Evolutionary conservation across 2,797 vertebrate species (phyloP).

Genomic region (Poecilia wingei): DNA sequence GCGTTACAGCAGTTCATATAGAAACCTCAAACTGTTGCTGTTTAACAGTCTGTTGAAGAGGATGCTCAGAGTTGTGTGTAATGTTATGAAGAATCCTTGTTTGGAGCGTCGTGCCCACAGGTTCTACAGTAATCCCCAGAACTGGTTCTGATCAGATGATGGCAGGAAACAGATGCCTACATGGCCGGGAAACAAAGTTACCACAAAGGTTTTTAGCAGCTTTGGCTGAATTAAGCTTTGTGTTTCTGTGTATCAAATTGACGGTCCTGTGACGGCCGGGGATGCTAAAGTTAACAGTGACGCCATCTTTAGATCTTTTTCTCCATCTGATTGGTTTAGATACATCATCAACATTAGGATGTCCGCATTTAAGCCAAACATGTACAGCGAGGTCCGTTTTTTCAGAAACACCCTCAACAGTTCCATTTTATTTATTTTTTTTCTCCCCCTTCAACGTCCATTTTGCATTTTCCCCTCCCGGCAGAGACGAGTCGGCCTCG

Average conservation of each 20-base stretch:
- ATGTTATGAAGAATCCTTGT: not conserved
- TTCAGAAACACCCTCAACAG: not conserved
- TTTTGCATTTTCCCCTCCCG: not conserved
- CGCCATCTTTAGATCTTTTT: not conserved
- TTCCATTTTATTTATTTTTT: not conserved
- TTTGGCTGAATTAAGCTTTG: not conserved
- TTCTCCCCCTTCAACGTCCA: not conserved
- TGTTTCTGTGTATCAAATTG: not conserved
- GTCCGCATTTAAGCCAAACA: not conserved
- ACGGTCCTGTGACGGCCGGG: too few species aligned
- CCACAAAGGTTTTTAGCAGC: not conserved
- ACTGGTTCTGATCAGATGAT: not conserved
- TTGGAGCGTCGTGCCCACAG: too few species aligned
- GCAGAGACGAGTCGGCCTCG: constrained; percentile 90
- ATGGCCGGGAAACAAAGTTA: too few species aligned
- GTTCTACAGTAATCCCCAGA: too few species aligned
- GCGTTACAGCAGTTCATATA: not conserved
- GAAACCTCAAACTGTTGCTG: not conserved
- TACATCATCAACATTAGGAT: too few species aligned
- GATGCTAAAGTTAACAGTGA: too few species aligned
- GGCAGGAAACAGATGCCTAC: too few species aligned
- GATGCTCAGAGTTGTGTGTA: not conserved
- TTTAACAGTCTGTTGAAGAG: not conserved
- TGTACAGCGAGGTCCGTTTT: not conserved
- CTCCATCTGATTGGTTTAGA: too few species aligned